Conservation (phyloP, 2,888 invertebrate species). For the Cactoblastis cactorum region DNA sequence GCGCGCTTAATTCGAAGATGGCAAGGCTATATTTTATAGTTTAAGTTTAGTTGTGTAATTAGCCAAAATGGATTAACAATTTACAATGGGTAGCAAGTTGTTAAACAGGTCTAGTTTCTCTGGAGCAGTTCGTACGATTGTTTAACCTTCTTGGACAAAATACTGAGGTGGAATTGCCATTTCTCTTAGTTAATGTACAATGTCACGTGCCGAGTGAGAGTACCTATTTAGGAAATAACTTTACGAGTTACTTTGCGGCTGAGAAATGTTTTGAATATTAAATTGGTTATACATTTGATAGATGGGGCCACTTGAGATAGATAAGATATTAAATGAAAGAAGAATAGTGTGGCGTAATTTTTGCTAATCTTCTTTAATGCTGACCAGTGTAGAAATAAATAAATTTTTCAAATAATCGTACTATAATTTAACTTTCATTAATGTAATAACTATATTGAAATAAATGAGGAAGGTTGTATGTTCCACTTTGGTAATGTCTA, state of each 20-base stretch:
- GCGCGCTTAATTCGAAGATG: no score
- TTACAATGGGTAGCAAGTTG: background rate
- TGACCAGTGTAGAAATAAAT: no score
- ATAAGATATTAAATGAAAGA: background rate
- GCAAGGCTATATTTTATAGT: background rate
- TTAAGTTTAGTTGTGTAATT: no score
- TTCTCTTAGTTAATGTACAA: conserved; percentile 7
- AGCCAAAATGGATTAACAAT: no score
- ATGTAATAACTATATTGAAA: no score
- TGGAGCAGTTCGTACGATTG: background rate
- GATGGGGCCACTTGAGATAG: background rate
- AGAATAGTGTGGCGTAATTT: background rate
- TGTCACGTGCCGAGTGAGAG: conserved; percentile 5
- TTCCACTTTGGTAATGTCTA: no score
- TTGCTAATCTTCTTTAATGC: no score
- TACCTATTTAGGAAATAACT: conserved; percentile 8
- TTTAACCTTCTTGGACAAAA: background rate
- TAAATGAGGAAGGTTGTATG: no score
- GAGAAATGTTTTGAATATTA: conserved; percentile 7
- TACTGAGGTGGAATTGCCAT: background rate
- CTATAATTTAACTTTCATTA: no score
- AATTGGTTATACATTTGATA: background rate
- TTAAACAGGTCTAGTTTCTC: background rate
- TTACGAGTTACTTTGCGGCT: conserved; percentile 3
- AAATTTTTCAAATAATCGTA: no score